phyloP scores from a whole-genome alignment of 2,797 vertebrate genomes.

The Halcyon smyrnensis region DNA sequence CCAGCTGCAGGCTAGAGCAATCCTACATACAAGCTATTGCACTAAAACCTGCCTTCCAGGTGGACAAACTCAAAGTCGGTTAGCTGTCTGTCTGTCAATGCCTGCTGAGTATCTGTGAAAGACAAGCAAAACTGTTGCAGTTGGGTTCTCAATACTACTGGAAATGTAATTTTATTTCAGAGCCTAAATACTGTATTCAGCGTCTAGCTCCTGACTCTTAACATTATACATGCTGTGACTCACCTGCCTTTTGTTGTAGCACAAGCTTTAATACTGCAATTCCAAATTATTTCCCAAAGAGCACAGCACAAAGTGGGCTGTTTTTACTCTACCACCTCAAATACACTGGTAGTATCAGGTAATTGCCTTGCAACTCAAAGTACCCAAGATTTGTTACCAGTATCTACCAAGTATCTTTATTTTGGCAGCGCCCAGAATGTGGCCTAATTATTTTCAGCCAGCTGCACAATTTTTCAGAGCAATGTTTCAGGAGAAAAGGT shows the following conservation, averaged over 20 bases:
- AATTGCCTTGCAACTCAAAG: background rate
- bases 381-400: background rate
- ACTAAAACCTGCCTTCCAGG: background rate
- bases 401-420: background rate
- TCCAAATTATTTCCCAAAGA: background rate
- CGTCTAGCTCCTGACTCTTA: background rate
- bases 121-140: background rate
- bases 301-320: fast-evolving
- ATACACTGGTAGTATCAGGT: background rate
- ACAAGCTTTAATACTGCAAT: background rate
- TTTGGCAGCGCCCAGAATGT: background rate
- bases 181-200: background rate
- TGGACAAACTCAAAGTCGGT: background rate
- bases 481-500: background rate
- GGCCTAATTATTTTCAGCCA: slow-evolving; percentile 1
- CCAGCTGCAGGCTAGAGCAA: background rate
- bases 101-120: background rate
- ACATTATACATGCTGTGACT: fast-evolving
- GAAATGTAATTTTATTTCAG: background rate
- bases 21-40: background rate
- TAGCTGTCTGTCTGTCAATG: background rate
- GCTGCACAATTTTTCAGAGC: slow-evolving; percentile 2
- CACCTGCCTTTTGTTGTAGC: background rate
- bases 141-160: background rate
- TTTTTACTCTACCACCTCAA: background rate